Base-by-base conservation (phyloP, 2,797 vertebrate genomes). In the Melanotaenia nigrans region DNA sequence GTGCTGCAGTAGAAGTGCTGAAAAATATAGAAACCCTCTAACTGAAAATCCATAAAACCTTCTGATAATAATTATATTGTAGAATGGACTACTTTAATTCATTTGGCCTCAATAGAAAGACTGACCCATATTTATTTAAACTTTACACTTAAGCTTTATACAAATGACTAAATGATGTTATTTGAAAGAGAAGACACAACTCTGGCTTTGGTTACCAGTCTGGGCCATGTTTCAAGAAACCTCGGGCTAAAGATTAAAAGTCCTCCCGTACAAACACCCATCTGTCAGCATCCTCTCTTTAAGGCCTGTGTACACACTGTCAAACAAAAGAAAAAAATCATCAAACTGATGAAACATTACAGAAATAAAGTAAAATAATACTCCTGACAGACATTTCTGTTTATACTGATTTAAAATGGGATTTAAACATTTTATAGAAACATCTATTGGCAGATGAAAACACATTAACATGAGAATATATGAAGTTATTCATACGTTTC, bases 171-270 rank as follows among this genome's bases (percentile, higher is more conserved):
- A 49, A 49, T 70, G 1, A 58, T 13, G 16, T 63, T 28, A 5
- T 73, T 71, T 81, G 42, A 75, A 71, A 70, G 36, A 64, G 6
- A 6, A 40, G 45, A 68, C 14, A 22, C 8, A 3, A 51, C 49
- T 71, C 68, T 86, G 84, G 40, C 66, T 76, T 38, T 49, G 54
- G 74, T 79, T 73, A 61, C 9, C 2, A 5, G 53, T 55, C 5
- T 36, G 45, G 62, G 61, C 51, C 49, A 22, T 0, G 2, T 70
- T 25, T 73, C 53, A 77, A 38, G 28, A 35, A 64, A 59, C 38
- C 35, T 62, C 42, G 61, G 47, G 72, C 67, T 47, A 76, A 40
- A 87, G 47, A 82, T 75, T 47, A 76, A 24, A 78, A 7, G 32
- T 35, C 30, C 55, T 72, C 53, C 51, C 54, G 78, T 77, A 59